Evolutionary conservation across 2,113 vertebrate species (phyloP).

Genomic region (Gyps fulvus): DNA sequence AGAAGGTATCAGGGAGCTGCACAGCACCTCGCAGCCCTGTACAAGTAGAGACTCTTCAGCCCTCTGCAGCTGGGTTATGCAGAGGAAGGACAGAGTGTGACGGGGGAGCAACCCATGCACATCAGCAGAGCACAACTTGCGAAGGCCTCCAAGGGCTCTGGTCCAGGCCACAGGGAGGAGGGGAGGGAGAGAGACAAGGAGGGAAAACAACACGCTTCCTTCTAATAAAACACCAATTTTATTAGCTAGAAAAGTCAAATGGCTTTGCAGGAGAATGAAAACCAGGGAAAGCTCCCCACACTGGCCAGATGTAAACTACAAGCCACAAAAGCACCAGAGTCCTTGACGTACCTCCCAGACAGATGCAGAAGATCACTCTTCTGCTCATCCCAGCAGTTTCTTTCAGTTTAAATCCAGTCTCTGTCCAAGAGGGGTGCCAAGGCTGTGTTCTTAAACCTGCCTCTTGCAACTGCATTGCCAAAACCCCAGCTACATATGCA

Average conservation of each 20-base stretch:
- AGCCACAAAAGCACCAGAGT: neutral
- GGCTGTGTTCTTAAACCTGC: neutral
- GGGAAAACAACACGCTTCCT: neutral
- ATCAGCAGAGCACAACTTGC: neutral
- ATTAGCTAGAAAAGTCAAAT: neutral
- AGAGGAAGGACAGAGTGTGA: neutral
- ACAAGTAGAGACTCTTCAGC: neutral
- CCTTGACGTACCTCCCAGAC: neutral
- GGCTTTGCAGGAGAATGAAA: neutral
- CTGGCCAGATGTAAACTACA: neutral
- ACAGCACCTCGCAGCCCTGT: neutral
- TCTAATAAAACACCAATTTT: neutral
- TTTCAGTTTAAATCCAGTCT: neutral
- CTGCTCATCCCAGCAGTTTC: neutral
- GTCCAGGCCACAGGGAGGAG: neutral
- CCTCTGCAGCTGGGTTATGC: neutral
- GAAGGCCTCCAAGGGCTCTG: neutral
- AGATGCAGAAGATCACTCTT: neutral
- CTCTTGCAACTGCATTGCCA: neutral
- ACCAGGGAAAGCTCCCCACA: neutral
- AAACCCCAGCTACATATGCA: neutral
- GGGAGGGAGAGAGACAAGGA: neutral
- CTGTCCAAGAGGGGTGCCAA: neutral
- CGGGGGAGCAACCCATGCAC: accelerated
- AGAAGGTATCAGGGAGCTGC: neutral